These are phyloP conservation scores for Hyles lineata DNA, from an alignment of 2,888 invertebrate species.

Conservation along the genomic window DNA sequence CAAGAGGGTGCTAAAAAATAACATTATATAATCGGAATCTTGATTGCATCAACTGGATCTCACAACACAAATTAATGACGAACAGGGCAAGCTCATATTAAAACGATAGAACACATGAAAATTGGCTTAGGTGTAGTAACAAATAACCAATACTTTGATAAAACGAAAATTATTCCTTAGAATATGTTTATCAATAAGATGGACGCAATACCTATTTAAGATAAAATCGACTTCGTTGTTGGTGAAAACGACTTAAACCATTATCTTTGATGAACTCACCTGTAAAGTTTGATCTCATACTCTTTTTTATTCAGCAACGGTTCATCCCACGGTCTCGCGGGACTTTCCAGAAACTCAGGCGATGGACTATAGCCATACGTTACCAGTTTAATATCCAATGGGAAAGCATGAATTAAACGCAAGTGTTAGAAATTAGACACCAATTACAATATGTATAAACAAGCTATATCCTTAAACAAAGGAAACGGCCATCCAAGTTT, in stretches of 20 bases:
- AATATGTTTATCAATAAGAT: too few species aligned
- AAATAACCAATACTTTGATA: too few species aligned
- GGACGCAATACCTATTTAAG: neutral
- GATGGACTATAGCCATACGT: slow-evolving; percentile 70
- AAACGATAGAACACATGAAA: too few species aligned
- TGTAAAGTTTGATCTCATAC: slow-evolving; percentile 58
- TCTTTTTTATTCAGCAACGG: slow-evolving; percentile 74
- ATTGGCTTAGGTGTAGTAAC: too few species aligned
- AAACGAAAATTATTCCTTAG: too few species aligned
- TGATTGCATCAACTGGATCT: too few species aligned
- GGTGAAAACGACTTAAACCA: neutral
- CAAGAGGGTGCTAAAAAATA: too few species aligned
- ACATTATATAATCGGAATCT: too few species aligned
- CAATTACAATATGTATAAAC: neutral
- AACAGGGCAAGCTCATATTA: too few species aligned
- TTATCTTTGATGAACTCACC: slow-evolving; percentile 48
- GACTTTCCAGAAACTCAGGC: slow-evolving; percentile 83
- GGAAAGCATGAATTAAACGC: slow-evolving; percentile 44
- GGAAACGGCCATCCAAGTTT: too few species aligned
- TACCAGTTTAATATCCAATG: slow-evolving; percentile 39
- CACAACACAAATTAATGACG: too few species aligned
- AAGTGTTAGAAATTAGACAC: neutral
- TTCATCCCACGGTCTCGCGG: slow-evolving; percentile 85
- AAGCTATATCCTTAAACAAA: too few species aligned
- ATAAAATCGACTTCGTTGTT: neutral